phyloP scores from a whole-genome alignment of 2,113 vertebrate genomes.

The Miniopterus natalensis region DNA sequence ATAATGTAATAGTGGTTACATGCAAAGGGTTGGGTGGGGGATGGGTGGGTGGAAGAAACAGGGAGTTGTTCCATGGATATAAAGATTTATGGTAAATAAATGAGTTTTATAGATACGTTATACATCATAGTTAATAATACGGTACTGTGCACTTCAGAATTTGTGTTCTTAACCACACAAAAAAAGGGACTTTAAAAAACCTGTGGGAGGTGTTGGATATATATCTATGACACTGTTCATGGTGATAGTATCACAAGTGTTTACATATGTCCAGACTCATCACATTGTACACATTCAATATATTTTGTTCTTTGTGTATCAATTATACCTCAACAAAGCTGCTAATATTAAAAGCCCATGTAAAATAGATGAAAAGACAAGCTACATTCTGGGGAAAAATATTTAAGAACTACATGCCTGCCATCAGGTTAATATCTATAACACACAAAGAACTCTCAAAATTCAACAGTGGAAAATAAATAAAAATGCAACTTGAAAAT shows the following conservation, averaged over 20 bases:
- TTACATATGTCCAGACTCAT: neutral
- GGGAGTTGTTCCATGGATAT: neutral
- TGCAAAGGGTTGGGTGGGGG: neutral
- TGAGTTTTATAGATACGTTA: neutral
- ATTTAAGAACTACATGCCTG: neutral
- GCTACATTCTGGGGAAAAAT: neutral
- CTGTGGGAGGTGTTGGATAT: neutral
- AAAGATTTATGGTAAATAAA: neutral
- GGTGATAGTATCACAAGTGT: neutral
- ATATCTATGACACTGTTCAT: neutral
- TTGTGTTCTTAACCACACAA: neutral
- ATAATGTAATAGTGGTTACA: neutral
- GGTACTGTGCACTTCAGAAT: neutral
- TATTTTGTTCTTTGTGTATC: neutral
- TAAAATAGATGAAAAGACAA: neutral
- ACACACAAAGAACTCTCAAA: neutral
- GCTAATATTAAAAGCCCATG: neutral
- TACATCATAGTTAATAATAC: neutral
- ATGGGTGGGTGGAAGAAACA: neutral
- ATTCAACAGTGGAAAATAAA: neutral
- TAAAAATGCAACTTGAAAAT: constrained; percentile 21
- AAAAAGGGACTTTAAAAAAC: neutral
- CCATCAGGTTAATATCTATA: neutral
- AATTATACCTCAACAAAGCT: neutral
- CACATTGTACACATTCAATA: neutral